Conservation (phyloP, 2,113 vertebrate species). For the Puffinus mauretanicus region DNA sequence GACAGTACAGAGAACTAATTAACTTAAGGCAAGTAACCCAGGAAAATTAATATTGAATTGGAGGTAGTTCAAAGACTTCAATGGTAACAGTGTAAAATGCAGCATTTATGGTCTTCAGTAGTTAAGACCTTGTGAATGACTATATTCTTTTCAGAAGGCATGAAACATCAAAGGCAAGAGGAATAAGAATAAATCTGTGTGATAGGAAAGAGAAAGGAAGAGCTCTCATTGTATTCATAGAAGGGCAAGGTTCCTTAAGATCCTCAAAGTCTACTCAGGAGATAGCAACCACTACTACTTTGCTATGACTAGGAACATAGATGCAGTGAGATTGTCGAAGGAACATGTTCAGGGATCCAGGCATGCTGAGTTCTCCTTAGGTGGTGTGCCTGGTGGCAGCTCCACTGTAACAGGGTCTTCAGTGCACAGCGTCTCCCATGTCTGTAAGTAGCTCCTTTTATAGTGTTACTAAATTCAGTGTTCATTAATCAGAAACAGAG, state of each 20-base stretch:
- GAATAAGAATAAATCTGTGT: neutral
- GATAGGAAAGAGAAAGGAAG: neutral
- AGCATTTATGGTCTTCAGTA: neutral
- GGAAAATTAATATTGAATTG: conserved; percentile 14
- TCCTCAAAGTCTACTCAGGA: neutral
- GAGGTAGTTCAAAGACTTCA: neutral
- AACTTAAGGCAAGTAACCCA: neutral
- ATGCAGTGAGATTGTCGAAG: neutral
- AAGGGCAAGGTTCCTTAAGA: neutral
- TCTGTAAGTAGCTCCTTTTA: neutral
- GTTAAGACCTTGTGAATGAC: neutral
- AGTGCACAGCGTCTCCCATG: neutral
- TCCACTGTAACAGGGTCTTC: neutral
- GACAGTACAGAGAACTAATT: conserved; percentile 33
- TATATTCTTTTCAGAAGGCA: neutral
- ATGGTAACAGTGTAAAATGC: neutral
- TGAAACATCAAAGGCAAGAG: neutral
- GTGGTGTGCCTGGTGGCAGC: neutral
- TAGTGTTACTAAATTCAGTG: neutral
- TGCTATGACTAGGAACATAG: neutral
- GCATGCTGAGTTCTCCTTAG: neutral
- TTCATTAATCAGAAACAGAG: neutral
- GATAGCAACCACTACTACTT: neutral
- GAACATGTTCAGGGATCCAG: too few relatives aligned
- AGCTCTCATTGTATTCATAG: neutral